Evolutionary conservation across 2,888 invertebrate species (phyloP).

Genomic region (Actias luna): DNA sequence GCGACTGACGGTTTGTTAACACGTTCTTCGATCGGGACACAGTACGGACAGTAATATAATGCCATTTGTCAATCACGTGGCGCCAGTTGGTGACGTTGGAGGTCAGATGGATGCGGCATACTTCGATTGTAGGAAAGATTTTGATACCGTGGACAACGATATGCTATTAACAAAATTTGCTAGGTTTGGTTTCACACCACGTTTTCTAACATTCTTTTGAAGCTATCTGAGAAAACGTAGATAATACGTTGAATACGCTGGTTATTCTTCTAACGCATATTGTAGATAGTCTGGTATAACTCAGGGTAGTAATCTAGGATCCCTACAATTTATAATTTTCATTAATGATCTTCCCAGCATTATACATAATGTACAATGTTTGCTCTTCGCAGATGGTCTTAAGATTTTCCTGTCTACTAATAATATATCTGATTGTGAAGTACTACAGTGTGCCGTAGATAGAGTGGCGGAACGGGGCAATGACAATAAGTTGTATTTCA

Average conservation of each 20-base stretch:
- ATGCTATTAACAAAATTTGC: slow-evolving; percentile 16
- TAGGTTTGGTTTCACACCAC: slow-evolving; percentile 17
- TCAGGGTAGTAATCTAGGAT: slow-evolving; percentile 19
- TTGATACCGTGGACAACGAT: slow-evolving; percentile 22
- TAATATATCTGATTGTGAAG: neutral
- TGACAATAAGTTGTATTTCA: neutral
- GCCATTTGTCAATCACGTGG: slow-evolving; percentile 9
- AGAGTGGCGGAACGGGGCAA: neutral
- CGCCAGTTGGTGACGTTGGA: neutral
- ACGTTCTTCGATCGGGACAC: slow-evolving; percentile 14
- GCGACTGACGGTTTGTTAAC: neutral
- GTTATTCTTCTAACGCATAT: slow-evolving; percentile 16
- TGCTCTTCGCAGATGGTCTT: slow-evolving; percentile 18
- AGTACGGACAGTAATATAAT: slow-evolving; percentile 20
- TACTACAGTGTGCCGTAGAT: neutral
- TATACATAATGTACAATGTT: neutral
- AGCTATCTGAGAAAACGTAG: slow-evolving; percentile 17
- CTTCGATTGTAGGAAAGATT: slow-evolving; percentile 20
- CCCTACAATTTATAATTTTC: slow-evolving; percentile 2
- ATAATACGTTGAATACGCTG: slow-evolving; percentile 19
- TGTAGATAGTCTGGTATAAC: slow-evolving; percentile 16
- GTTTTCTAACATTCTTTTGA: slow-evolving; percentile 18
- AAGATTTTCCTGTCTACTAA: neutral
- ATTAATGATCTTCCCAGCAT: too few species aligned
- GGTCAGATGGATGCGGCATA: neutral